phyloP scores from a whole-genome alignment of 2,797 vertebrate genomes.

The Peromyscus eremicus region DNA sequence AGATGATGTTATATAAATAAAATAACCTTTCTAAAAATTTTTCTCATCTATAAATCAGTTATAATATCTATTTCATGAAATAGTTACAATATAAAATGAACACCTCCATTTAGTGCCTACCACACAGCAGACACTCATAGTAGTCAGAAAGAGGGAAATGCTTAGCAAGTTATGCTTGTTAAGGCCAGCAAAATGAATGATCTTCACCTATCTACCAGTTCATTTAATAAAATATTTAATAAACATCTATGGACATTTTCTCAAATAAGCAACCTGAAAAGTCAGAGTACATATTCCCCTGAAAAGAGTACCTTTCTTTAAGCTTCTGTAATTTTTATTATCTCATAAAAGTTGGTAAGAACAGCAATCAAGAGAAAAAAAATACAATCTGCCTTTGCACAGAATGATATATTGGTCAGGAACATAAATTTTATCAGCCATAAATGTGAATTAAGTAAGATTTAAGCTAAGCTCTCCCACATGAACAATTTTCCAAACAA shows the following conservation, averaged over 20 bases:
- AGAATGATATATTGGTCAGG: background rate
- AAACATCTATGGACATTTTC: slow-evolving; percentile 48
- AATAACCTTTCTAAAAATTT: slow-evolving; percentile 12
- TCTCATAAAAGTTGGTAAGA: slow-evolving; percentile 61
- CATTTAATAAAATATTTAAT: slow-evolving; percentile 40
- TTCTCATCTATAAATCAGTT: slow-evolving; percentile 30
- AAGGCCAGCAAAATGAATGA: slow-evolving; percentile 48
- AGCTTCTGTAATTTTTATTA: slow-evolving; percentile 52
- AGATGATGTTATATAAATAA: background rate
- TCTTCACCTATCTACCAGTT: background rate
- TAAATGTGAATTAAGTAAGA: slow-evolving; percentile 71
- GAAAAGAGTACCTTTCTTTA: slow-evolving; percentile 37
- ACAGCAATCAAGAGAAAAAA: slow-evolving; percentile 48
- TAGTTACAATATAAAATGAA: slow-evolving; percentile 35
- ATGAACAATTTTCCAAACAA: slow-evolving; percentile 42
- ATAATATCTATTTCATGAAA: slow-evolving; percentile 32
- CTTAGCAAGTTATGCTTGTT: background rate
- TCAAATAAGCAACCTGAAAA: slow-evolving; percentile 60
- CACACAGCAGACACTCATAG: background rate
- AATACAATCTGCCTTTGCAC: slow-evolving; percentile 42
- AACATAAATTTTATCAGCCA: slow-evolving; percentile 46
- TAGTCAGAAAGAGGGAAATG: slow-evolving; percentile 30
- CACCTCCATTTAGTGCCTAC: background rate
- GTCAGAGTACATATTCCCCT: background rate
- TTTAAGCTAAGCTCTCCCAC: slow-evolving; percentile 61